These are phyloP conservation scores for Phengaris alcon DNA, from an alignment of 2,888 invertebrate genomes.

Conservation along the genomic window DNA sequence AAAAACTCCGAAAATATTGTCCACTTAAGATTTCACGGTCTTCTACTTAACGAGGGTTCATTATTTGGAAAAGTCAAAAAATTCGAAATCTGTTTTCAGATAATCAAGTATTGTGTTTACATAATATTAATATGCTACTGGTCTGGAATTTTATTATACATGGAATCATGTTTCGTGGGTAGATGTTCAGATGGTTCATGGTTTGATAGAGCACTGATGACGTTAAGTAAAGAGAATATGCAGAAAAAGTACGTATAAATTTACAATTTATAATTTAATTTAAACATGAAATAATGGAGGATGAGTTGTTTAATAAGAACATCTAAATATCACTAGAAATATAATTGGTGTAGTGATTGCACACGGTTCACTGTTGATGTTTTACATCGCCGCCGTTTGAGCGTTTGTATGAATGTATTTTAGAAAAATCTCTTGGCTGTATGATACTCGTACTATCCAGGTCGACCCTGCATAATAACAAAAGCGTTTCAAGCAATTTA, in stretches of 20 bases:
- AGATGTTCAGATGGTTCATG: slow-evolving; percentile 73
- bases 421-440: not conserved
- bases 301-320: too few species aligned
- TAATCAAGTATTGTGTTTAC: slow-evolving; percentile 70
- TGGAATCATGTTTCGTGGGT: slow-evolving; percentile 73
- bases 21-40: not conserved
- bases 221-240: slow-evolving; percentile 46
- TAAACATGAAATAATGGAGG: too few species aligned
- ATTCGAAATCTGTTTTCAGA: slow-evolving; percentile 44
- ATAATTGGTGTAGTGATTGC: too few species aligned
- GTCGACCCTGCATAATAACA: not conserved
- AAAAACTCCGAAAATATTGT: not conserved
- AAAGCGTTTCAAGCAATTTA: not conserved
- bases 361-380: not conserved
- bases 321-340: too few species aligned
- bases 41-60: not conserved
- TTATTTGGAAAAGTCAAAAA: not conserved
- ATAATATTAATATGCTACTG: slow-evolving; percentile 70
- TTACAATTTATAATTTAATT: not conserved
- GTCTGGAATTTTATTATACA: slow-evolving; percentile 73
- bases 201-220: slow-evolving; percentile 61
- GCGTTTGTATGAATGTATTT: not conserved
- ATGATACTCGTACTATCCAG: not conserved
- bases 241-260: slow-evolving; percentile 49
- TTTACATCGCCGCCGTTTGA: not conserved